A percentile compares a stretch with the other conserved stretches of the same genome.
phyloP scores from a whole-genome alignment of 2,797 vertebrate species.

The Sphenopsis melanotis region DNA sequence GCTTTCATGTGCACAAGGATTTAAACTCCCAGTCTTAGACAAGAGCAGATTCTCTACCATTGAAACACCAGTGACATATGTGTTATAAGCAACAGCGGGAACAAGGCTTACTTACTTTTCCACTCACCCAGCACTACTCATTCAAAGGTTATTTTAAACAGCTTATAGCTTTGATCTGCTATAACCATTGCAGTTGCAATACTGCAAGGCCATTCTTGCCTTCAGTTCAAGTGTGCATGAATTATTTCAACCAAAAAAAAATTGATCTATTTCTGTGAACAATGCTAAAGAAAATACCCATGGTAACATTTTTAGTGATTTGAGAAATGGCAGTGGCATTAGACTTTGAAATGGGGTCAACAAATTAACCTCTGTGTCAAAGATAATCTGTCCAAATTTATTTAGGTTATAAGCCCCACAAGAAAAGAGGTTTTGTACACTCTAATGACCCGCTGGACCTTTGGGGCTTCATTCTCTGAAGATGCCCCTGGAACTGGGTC shows the following conservation, averaged over 20 bases:
- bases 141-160: slow-evolving; percentile 1
- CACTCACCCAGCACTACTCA: neutral
- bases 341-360: slow-evolving; percentile 24
- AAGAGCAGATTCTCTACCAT: neutral
- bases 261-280: neutral
- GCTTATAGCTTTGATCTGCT: neutral
- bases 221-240: neutral
- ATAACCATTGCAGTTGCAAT: neutral
- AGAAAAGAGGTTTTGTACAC: slow-evolving; percentile 49
- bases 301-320: neutral
- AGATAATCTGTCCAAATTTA: slow-evolving; percentile 49
- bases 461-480: slow-evolving; percentile 1
- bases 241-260: neutral
- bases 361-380: slow-evolving; percentile 50
- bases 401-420: slow-evolving; percentile 31
- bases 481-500: slow-evolving; percentile 53
- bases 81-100: neutral
- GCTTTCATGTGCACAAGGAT: slow-evolving; percentile 13
- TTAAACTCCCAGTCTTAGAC: slow-evolving; percentile 5
- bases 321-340: neutral
- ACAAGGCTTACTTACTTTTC: neutral
- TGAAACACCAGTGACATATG: neutral
- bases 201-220: neutral
- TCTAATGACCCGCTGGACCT: slow-evolving; percentile 20
- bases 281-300: neutral